These are phyloP conservation scores for Drosophila macrospina DNA, from an alignment of 2,888 invertebrate genomes.

Conservation along the genomic window DNA sequence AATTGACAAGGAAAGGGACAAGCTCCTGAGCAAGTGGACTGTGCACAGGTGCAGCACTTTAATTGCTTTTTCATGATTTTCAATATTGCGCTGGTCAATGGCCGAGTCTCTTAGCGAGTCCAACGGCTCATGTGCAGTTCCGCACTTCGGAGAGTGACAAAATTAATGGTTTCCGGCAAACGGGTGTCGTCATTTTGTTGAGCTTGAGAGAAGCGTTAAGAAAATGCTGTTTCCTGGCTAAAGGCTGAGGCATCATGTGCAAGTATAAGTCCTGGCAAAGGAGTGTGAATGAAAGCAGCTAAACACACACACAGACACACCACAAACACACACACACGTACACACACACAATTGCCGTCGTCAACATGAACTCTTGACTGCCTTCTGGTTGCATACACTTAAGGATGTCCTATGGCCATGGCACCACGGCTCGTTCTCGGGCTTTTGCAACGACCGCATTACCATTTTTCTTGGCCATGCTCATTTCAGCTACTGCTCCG, in stretches of 20 bases:
- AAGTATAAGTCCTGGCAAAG: constrained; percentile 24
- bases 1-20: background rate
- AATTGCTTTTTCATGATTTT: constrained; percentile 76
- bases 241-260: constrained; percentile 56
- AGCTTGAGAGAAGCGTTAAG: constrained; percentile 58
- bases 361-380: constrained; percentile 61
- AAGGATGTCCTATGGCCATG: constrained; percentile 26
- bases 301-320: constrained; percentile 12
- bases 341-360: constrained; percentile 26
- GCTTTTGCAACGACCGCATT: constrained; percentile 61
- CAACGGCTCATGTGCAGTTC: constrained; percentile 55
- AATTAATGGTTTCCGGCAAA: constrained; percentile 81
- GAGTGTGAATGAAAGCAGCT: constrained; percentile 38
- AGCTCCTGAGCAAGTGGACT: constrained; percentile 7
- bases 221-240: constrained; percentile 56
- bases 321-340: constrained; percentile 12
- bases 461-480: constrained; percentile 79
- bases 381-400: constrained; percentile 63
- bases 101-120: constrained; percentile 24
- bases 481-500: constrained; percentile 57
- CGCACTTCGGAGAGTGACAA: constrained; percentile 73
- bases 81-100: constrained; percentile 63
- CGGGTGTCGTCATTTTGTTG: constrained; percentile 69
- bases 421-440: constrained; percentile 17
- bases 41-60: constrained; percentile 69